A percentile compares a stretch with the other conserved stretches of the same genome.
Conservation (phyloP, 2,113 vertebrate species). For the Numida meleagris region DNA sequence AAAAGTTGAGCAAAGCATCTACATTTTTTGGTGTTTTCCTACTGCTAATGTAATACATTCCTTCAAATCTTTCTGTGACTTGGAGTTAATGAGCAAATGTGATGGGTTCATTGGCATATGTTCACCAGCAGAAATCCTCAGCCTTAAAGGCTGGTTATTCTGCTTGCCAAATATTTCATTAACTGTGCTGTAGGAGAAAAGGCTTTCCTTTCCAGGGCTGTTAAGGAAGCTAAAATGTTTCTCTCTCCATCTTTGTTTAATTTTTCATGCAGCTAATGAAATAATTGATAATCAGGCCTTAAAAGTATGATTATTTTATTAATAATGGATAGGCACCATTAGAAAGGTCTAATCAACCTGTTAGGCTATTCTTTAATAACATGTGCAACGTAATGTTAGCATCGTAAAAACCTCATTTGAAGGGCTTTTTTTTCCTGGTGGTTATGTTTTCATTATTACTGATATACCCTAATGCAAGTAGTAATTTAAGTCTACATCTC, state of each 20-base stretch:
- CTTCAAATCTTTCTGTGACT: not conserved
- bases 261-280: slow-evolving; percentile 49
- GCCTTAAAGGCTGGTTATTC: not conserved
- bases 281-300: slow-evolving; percentile 39
- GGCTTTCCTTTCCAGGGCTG: not conserved
- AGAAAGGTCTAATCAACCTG: slow-evolving; percentile 50
- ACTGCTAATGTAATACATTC: not conserved
- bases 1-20: slow-evolving; percentile 27
- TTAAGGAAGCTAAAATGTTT: slow-evolving; percentile 28
- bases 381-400: slow-evolving; percentile 5
- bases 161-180: not conserved
- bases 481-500: not conserved
- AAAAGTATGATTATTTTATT: slow-evolving; percentile 43
- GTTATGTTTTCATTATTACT: slow-evolving; percentile 17
- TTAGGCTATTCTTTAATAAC: slow-evolving; percentile 26
- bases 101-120: not conserved
- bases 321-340: slow-evolving; percentile 50
- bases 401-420: not conserved
- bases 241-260: slow-evolving; percentile 21
- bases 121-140: not conserved
- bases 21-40: slow-evolving; percentile 6
- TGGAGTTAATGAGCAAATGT: slow-evolving; percentile 25
- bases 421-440: not conserved
- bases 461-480: not conserved
- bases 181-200: not conserved